These are phyloP conservation scores for Phortica variegata DNA, from an alignment of 1,140 invertebrate genomes.

Conservation along the genomic window DNA sequence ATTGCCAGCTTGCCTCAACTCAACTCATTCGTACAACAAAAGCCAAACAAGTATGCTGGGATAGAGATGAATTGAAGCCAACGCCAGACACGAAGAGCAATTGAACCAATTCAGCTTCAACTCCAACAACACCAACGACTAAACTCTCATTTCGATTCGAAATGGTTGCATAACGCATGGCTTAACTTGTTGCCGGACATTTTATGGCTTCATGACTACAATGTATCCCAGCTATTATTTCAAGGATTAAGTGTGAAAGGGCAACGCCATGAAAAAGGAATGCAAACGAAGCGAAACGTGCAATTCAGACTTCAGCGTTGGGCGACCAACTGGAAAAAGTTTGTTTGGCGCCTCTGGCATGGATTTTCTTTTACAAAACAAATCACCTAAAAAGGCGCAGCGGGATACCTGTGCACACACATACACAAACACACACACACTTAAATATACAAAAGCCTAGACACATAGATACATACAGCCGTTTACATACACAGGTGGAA, in stretches of 20 bases:
- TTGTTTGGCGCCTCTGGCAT: slow-evolving; percentile 6
- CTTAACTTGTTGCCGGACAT: slow-evolving; percentile 49
- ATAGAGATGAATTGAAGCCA: too few species aligned
- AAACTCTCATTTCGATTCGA: neutral
- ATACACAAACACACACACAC: neutral
- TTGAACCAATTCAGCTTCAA: slow-evolving; percentile 35
- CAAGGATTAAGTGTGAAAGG: slow-evolving; percentile 47
- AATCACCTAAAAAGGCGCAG: slow-evolving; percentile 26
- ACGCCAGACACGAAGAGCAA: slow-evolving; percentile 10
- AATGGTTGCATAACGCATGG: slow-evolving; percentile 35
- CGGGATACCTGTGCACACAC: neutral
- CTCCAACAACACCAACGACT: slow-evolving; percentile 53
- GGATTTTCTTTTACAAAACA: slow-evolving; percentile 37
- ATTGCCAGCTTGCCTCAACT: too few species aligned
- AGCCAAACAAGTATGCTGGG: too few species aligned
- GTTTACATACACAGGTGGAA: slow-evolving; percentile 10
- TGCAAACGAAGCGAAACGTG: too few species aligned
- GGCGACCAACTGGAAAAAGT: too few species aligned
- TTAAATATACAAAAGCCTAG: neutral
- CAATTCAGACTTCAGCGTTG: too few species aligned
- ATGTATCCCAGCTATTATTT: slow-evolving; percentile 52
- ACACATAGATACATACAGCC: neutral
- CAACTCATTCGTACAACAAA: too few species aligned
- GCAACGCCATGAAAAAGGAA: slow-evolving; percentile 34
- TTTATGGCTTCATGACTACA: slow-evolving; percentile 42